Base-by-base conservation (phyloP, 2,797 vertebrate species). In the Phoxinus dragarum region DNA sequence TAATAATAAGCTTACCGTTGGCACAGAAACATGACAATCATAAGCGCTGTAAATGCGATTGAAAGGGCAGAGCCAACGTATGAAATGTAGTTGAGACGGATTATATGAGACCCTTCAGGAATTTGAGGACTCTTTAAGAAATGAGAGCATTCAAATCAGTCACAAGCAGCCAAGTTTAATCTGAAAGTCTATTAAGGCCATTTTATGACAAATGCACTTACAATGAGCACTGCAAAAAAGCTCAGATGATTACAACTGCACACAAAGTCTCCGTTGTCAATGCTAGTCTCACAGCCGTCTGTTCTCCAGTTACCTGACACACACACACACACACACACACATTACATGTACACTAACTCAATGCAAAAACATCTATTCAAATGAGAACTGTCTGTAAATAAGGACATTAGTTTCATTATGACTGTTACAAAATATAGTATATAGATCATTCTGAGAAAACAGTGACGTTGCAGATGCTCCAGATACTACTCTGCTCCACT, bases 211-310 rank as follows among this genome's bases (percentile, higher is more conserved):
- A 5, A 5, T 67, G 23, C 31, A 90, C 89, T 94, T 92, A 96
- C 95, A 91, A 96, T 90, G 84, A 96, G 93, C 16, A 96, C 93
- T 5, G 95, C 95, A 89, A 96, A 96, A 82, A 96, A 96, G 84
- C 95, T 96, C 71, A 96, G 88, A 68, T 95, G 95, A 82, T 93
- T 84, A 44, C 95, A 96, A 81, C 85, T 92, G 80, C 95, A 96
- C 5, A 91, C 72, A 64, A 91, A 88, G 6, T 89, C 52, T 0
- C 36, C 31, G 0, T 66, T 82, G 0, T 8, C 88, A 14, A 68
- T 6, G 0, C 0, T 71, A 8, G 92, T 95, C 0, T 5, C 0
- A 81, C 95, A 96, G 5, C 95, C 95, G 0, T 89, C 49, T 36
- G 7, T 79, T 38, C 90, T 93, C 95, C 95, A 96, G 0, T 23